A percentile compares a stretch with the other conserved stretches of the same genome.
phyloP scores from a whole-genome alignment of 2,888 invertebrate species.

The Gymnosoma rotundatum region DNA sequence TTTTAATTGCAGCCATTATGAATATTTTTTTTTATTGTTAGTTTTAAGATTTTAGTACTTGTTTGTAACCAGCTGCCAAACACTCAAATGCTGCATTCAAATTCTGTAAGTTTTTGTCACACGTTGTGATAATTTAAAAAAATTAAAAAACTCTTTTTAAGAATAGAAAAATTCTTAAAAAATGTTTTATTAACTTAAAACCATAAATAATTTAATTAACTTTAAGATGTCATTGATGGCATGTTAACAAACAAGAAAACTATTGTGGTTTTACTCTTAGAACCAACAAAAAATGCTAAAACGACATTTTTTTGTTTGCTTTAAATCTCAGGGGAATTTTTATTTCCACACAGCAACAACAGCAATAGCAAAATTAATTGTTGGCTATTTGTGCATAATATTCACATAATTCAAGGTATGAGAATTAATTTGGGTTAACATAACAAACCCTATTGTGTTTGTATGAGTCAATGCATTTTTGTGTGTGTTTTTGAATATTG shows the following conservation, averaged over 20 bases:
- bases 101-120: no score
- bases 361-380: constrained; percentile 46
- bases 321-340: not conserved
- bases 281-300: no score
- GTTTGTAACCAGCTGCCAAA: no score
- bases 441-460: constrained; percentile 23
- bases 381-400: constrained; percentile 40
- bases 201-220: constrained; percentile 5
- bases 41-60: no score
- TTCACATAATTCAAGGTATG: constrained; percentile 65
- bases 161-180: no score
- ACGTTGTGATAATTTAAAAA: no score
- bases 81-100: no score
- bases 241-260: constrained; percentile 9
- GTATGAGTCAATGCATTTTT: not conserved
- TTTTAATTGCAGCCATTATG: no score
- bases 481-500: not conserved
- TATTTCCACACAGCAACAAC: constrained; percentile 30
- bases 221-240: constrained; percentile 9
- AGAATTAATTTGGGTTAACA: constrained; percentile 65
- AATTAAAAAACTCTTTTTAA: no score
- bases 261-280: constrained; percentile 2
- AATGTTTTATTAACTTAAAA: not conserved
- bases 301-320: no score
- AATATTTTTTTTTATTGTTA: no score